phyloP scores from a whole-genome alignment of 2,888 invertebrate species.

The Platycheirus rosarum region DNA sequence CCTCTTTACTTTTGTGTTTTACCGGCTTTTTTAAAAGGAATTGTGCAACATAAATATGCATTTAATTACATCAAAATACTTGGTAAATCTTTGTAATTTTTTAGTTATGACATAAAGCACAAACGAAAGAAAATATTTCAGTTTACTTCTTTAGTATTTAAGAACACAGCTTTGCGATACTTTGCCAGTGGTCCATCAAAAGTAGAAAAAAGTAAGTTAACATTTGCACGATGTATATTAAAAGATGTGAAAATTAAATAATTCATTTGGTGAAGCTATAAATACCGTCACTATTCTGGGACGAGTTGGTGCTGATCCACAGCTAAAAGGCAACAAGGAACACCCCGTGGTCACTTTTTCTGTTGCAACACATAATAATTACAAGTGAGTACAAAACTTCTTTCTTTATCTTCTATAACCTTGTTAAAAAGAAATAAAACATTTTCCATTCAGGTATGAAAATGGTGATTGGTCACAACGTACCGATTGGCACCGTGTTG shows the following conservation, averaged over 20 bases:
- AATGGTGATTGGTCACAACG: conserved; percentile 91
- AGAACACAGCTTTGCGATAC: conserved; percentile 14
- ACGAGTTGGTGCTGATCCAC: conserved; percentile 94
- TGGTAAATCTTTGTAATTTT: conserved; percentile 33
- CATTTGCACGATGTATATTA: not conserved
- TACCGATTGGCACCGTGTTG: conserved; percentile 96
- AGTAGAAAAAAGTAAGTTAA: conserved; percentile 78
- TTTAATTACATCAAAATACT: conserved; percentile 30
- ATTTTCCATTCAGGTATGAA: conserved; percentile 83
- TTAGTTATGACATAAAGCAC: not conserved
- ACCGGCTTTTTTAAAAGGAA: conserved; percentile 38
- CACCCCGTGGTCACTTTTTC: conserved; percentile 95
- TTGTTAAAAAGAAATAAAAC: too few species aligned
- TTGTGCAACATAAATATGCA: conserved; percentile 28
- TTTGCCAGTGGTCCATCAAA: conserved; percentile 64
- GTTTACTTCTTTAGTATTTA: conserved; percentile 32
- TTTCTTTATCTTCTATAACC: not conserved
- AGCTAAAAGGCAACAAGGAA: conserved; percentile 90
- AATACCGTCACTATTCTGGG: conserved; percentile 94
- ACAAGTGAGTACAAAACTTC: conserved; percentile 83
- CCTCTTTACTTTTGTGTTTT: conserved; percentile 5
- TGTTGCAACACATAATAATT: conserved; percentile 93
- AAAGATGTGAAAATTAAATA: not conserved
- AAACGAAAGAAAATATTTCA: conserved; percentile 25
- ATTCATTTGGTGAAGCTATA: conserved; percentile 84